Percentiles rank a stretch among this genome's conserved stretches.
Conservation (phyloP, 2,888 invertebrate species). For the Tachina grossa region DNA sequence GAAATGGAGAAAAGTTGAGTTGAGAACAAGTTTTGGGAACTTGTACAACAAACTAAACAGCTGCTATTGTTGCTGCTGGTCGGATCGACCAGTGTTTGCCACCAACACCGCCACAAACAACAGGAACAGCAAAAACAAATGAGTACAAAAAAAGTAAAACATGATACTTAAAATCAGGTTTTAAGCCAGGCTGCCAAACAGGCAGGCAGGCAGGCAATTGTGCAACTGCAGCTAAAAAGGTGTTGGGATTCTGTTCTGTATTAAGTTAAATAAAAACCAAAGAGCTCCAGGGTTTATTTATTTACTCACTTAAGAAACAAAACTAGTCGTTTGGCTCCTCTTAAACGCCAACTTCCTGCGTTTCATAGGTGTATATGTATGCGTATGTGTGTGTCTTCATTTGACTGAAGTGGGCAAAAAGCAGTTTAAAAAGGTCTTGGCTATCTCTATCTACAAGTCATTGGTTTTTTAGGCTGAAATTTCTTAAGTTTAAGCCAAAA, state of each 20-base stretch:
- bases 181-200: slow-evolving; percentile 29
- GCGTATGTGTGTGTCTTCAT: background rate
- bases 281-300: slow-evolving; percentile 51
- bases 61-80: slow-evolving; percentile 33
- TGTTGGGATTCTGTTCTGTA: slow-evolving; percentile 43
- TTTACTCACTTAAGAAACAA: background rate
- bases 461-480: slow-evolving; percentile 29
- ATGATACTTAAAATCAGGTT: slow-evolving; percentile 56
- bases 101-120: slow-evolving; percentile 19
- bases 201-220: slow-evolving; percentile 21
- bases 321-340: slow-evolving; percentile 20
- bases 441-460: slow-evolving; percentile 53
- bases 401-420: slow-evolving; percentile 6
- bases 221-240: slow-evolving; percentile 27
- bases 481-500: slow-evolving; percentile 14
- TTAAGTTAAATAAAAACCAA: slow-evolving; percentile 26
- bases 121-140: background rate
- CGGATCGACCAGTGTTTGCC: background rate
- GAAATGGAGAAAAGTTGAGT: slow-evolving; percentile 27
- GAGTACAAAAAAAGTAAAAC: slow-evolving; percentile 1
- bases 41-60: slow-evolving; percentile 23
- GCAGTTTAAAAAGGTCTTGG: slow-evolving; percentile 49
- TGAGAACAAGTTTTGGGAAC: slow-evolving; percentile 42
- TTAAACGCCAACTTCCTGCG: slow-evolving; percentile 47
- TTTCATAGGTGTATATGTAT: too few species aligned